These are phyloP conservation scores for Bactericera cockerelli DNA, from an alignment of 1,140 invertebrate species.

Conservation along the genomic window DNA sequence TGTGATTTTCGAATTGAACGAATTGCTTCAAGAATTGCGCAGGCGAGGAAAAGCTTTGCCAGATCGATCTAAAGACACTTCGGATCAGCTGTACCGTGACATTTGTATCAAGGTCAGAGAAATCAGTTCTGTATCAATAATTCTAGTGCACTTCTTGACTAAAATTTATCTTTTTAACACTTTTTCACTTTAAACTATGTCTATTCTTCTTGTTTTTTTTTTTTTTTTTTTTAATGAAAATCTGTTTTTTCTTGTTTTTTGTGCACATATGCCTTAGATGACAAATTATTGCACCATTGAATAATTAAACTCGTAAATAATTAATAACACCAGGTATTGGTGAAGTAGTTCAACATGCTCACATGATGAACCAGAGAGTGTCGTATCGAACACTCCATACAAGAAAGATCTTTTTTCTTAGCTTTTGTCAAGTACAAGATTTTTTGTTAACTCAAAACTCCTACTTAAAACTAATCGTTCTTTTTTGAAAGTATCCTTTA, in stretches of 20 bases:
- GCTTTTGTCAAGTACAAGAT: too few relatives aligned
- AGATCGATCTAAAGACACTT: constrained; percentile 44
- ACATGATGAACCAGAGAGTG: too few relatives aligned
- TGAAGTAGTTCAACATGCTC: too few relatives aligned
- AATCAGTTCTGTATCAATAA: constrained; percentile 7
- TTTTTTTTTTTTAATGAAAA: too few relatives aligned
- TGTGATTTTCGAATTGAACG: constrained; percentile 65
- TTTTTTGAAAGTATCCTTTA: too few relatives aligned
- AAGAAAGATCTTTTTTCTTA: too few relatives aligned
- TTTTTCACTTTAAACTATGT: neutral
- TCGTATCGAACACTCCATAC: too few relatives aligned
- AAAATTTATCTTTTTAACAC: constrained; percentile 13
- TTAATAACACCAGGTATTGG: too few relatives aligned
- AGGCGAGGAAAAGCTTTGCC: constrained; percentile 60
- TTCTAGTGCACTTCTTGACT: constrained; percentile 1
- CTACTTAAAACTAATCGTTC: too few relatives aligned
- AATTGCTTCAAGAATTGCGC: constrained; percentile 70
- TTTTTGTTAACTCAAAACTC: too few relatives aligned
- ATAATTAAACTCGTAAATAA: neutral
- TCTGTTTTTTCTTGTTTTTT: constrained; percentile 6
- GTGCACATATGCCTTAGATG: neutral
- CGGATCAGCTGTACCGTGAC: constrained; percentile 48
- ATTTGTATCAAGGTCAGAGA: constrained; percentile 50
- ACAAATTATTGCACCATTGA: neutral
- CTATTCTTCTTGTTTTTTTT: too few relatives aligned